These are phyloP conservation scores for Serinus canaria DNA, from an alignment of 2,113 vertebrate genomes.

Conservation along the genomic window DNA sequence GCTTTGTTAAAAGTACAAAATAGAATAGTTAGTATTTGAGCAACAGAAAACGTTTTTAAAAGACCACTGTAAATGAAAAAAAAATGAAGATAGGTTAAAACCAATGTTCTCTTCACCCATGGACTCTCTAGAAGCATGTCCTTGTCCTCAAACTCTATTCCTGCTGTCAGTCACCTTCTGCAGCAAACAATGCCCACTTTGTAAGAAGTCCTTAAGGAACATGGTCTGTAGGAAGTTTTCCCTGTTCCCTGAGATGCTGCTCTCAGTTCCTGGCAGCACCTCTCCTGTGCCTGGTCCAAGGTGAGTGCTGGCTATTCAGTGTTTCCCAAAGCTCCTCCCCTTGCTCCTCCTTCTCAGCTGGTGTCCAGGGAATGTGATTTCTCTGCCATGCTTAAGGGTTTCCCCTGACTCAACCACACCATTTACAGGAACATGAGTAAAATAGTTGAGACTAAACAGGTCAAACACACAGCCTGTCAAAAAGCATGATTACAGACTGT, in stretches of 20 bases:
- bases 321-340: not conserved
- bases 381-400: rapidly evolving
- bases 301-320: not conserved
- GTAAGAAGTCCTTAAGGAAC: not conserved
- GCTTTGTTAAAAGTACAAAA: not conserved
- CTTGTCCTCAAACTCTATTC: not conserved
- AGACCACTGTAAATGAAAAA: not conserved
- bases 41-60: not conserved
- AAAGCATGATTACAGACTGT: not conserved
- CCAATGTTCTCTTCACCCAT: not conserved
- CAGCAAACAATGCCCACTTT: not conserved
- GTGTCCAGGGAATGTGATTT: not conserved
- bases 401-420: not conserved
- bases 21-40: not conserved
- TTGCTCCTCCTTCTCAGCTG: not conserved
- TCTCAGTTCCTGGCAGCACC: not conserved
- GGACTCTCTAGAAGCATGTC: not conserved
- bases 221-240: not conserved
- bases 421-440: not conserved
- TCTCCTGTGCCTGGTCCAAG: not conserved
- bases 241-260: rapidly evolving
- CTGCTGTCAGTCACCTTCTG: not conserved
- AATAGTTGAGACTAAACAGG: not conserved
- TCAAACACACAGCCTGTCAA: not conserved
- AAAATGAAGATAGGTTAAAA: not conserved